A percentile compares a stretch with the other conserved stretches of the same genome.
phyloP scores from a whole-genome alignment of 2,888 invertebrate species.

The Argyresthia goedartella region DNA sequence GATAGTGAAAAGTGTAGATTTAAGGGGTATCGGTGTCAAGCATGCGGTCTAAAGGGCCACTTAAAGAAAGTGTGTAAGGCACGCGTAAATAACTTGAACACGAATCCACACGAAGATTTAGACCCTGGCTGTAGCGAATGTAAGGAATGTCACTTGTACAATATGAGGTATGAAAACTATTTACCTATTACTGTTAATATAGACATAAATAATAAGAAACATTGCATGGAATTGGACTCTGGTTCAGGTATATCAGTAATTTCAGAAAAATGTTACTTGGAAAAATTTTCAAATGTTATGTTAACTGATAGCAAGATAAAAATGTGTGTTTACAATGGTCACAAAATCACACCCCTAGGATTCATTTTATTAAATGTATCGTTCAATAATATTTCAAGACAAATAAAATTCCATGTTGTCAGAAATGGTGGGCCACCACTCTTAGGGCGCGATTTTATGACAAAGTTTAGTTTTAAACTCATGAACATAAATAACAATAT shows the following conservation, averaged over 20 bases:
- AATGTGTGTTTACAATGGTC: conserved; percentile 10
- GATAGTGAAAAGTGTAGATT: conserved; percentile 5
- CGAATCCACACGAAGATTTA: background rate
- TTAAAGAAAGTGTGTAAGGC: background rate
- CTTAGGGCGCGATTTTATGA: conserved; percentile 8
- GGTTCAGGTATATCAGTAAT: conserved; percentile 4
- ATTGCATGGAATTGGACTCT: conserved; percentile 9
- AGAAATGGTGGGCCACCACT: conserved; percentile 5
- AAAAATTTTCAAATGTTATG: background rate
- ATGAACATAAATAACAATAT: background rate
- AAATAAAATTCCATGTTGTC: conserved; percentile 5
- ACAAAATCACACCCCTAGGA: conserved; percentile 8
- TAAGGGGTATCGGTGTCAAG: conserved; percentile 6
- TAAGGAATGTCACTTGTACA: conserved; percentile 7
- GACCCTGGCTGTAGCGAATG: background rate
- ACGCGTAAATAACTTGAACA: background rate
- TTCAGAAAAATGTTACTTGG: background rate
- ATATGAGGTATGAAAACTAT: conserved; percentile 8
- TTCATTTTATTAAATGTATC: background rate
- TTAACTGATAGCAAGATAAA: background rate
- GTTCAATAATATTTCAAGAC: background rate
- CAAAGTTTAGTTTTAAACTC: conserved; percentile 1
- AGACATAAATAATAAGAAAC: background rate
- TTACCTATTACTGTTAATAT: conserved; percentile 3
- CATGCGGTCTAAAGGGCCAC: conserved; percentile 6